Percentiles rank a stretch among this genome's conserved stretches.
These are phyloP conservation scores for Campylomormyrus numenius DNA, from an alignment of 2,113 vertebrate species.

Conservation along the genomic window DNA sequence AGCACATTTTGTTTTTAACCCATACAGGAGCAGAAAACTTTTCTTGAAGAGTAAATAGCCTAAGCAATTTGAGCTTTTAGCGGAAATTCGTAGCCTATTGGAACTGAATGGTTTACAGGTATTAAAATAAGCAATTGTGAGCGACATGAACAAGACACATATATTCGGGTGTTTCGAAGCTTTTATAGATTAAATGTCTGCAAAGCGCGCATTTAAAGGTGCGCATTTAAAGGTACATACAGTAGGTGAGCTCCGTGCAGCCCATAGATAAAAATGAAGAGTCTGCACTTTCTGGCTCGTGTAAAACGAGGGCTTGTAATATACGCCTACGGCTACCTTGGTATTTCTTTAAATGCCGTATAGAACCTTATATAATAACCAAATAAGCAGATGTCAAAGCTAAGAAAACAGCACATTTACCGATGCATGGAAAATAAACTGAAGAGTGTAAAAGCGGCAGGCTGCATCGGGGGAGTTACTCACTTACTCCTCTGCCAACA, in stretches of 20 bases:
- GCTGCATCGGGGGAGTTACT: neutral
- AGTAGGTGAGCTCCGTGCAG: neutral
- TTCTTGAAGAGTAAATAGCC: neutral
- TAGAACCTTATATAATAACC: neutral
- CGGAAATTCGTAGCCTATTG: neutral
- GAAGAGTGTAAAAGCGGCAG: neutral
- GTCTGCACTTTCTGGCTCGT: neutral
- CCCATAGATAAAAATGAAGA: neutral
- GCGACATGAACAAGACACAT: neutral
- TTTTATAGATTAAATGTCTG: neutral
- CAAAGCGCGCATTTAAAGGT: neutral
- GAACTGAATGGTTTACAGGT: neutral
- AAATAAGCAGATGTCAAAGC: neutral
- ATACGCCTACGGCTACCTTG: neutral
- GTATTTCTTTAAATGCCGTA: neutral
- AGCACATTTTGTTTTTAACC: neutral
- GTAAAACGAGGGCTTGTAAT: neutral
- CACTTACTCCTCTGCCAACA: neutral
- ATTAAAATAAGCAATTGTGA: neutral
- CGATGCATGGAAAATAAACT: neutral
- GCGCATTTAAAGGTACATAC: neutral
- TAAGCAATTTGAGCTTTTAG: neutral
- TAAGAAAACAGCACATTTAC: neutral
- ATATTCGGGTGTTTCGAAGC: neutral
- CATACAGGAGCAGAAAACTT: neutral